Evolutionary conservation across 1,140 invertebrate genomes (phyloP), one percentile per base, ranked within the genome.

Genomic region (Musca domestica): DNA sequence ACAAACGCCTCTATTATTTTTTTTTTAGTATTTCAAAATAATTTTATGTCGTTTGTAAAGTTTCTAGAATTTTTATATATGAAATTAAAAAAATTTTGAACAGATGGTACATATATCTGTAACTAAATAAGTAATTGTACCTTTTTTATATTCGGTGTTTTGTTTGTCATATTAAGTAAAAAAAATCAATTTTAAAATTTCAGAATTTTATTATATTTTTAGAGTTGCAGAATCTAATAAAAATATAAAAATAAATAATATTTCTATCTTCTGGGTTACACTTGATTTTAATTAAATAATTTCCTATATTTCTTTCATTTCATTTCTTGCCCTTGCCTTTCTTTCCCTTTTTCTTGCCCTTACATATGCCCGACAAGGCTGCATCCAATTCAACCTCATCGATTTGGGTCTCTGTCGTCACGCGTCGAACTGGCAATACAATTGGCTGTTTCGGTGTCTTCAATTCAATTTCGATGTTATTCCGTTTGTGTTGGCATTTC

Each of bases 381-480:
- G 47, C 71, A 48, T 70, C 69, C 3, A 81, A 76, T 61, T 79
- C 64, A 0, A 70, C 71, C 51, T 81, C 78, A 41, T 76, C 73
- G 49, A 81, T 76, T 58, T 80, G 80, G 23, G 78, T 80, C 34
- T 81, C 76, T 1, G 76, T 76, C 17, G 78, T 80, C 15, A 77
- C 74, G 68, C 76, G 76, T 54, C 70, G 76, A 10, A 66, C 41
- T 17, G 75, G 76, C 68, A 77, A 61, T 19, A 65, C 69, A 1
- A 74, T 52, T 19, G 78, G 74, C 46, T 73, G 71, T 65, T 81
- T 81, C n/a, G 78, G 78, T 20, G 78, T 81, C 23, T 76, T 70
- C 25, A 81, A 68, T 73, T 81, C 78, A 46, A 81, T 80, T 72
- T 81, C 78, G 6, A 81, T 81, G 34, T 74, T 74, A 66, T 77